Evolutionary conservation across 2,888 invertebrate genomes (phyloP), one percentile per base, ranked within the genome.

Genomic region (Coenonympha glycerion): DNA sequence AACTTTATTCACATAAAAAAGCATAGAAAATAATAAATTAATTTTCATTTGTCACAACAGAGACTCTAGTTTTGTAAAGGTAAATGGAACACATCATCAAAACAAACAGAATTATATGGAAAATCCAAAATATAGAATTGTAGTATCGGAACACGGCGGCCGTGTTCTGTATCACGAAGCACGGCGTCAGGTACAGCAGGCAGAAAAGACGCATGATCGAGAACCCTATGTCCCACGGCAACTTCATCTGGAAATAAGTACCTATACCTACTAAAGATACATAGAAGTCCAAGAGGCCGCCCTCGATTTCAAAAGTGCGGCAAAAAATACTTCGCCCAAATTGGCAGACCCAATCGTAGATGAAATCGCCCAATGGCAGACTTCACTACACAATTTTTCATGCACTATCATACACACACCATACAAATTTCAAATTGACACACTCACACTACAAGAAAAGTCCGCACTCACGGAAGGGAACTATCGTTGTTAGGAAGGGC

Each of bases 161-260:
- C 1, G 69, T 60, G 50, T 83, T 73, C 3, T 51, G 31, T 1
- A 84, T 41, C 2, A 79, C 56, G 13, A 81, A 63, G 51, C 86
- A 86, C 1, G 87, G 87, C 0, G 84, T 77, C 26, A 86, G 64
- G 59, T 86, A 87, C 18, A 79, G 69, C 0, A 86, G 59, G 56
- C 84, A 86, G 18, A 85, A 69, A 15, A 77, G 31, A 1, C 87
- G 73, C 81, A 83, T 83, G 54, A 86, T 79, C 0, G 81, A 79
- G 52, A 79, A 86, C 0, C 86, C 86, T 11, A 87, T 71, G 55
- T 91, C 89, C 85, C 91, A 91, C 0, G 89, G 66, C 49, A 81
- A 72, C 62, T 88, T 87, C 62, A 84, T 78, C 90, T 92, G 80
- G 15, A 39, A 39, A 36, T 4, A n/a, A n/a, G 5, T 22, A 22